phyloP scores from a whole-genome alignment of 2,888 invertebrate species.

The Peribatodes rhomboidaria region DNA sequence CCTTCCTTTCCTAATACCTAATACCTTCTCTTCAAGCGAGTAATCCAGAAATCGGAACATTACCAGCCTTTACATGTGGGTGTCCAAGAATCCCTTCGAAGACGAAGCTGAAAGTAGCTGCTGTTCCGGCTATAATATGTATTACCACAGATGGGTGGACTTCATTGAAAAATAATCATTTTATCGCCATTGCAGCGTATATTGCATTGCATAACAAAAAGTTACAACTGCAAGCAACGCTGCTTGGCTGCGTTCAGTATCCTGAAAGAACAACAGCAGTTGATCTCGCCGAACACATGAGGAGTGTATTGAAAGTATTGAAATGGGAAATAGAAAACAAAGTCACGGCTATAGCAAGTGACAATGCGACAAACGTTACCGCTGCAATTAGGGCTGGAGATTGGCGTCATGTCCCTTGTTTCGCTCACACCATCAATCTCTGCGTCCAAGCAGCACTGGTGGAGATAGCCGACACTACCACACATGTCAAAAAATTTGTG shows the following conservation, averaged over 20 bases:
- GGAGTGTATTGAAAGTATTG: not conserved
- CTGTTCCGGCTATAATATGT: not conserved
- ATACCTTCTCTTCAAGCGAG: no score
- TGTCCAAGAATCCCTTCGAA: no score
- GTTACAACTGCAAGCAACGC: not conserved
- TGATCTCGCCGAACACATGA: not conserved
- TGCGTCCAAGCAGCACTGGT: slow-evolving; percentile 2
- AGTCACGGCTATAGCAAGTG: slow-evolving; percentile 8
- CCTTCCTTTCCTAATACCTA: no score
- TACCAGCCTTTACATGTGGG: no score
- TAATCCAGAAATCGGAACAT: no score
- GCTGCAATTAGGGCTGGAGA: slow-evolving; percentile 11
- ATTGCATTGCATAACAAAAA: not conserved
- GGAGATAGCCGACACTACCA: not conserved
- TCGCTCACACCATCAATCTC: slow-evolving; percentile 14
- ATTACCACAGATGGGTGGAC: not conserved
- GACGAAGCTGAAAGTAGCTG: not conserved
- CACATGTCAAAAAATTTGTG: not conserved
- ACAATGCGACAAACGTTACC: slow-evolving; percentile 11
- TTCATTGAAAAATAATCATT: not conserved
- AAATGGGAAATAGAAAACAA: slow-evolving; percentile 14
- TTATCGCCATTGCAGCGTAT: not conserved
- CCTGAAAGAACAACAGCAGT: not conserved
- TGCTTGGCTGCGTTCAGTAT: slow-evolving; percentile 5
- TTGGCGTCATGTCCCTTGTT: slow-evolving; percentile 14